Evolutionary conservation across 2,113 vertebrate species (phyloP), one percentile per base, ranked within the genome.

Genomic region (Donacobius atricapilla): DNA sequence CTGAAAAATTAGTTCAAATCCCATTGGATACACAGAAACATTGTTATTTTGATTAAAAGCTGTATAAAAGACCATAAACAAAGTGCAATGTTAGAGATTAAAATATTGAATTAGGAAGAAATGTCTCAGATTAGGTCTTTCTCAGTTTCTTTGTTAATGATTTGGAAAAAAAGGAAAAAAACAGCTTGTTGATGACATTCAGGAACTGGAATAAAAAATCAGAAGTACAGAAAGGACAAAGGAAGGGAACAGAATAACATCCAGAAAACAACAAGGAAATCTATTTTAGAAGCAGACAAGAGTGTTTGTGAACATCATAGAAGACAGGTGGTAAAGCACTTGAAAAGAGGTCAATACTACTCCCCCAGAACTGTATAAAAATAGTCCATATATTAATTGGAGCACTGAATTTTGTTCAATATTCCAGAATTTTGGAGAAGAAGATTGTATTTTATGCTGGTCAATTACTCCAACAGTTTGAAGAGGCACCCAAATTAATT

Each of bases 41-140:
- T 31, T 83, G 13, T 48, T 90, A 40, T 69, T 61, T 80, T 87
- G 40, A 92, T 87, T 93, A 83, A 92, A 96, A 95, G 15, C 47
- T 80, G 14, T 37, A 35, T 44, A 65, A 60, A 80, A 89, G 14
- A 35, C 83, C 25, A 80, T 89, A 87, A 96, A 92, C 2, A 9
- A 92, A 85, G 27, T 69, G 6, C 11, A 78, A 9, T n/a, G 20
- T 65, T 83, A 68, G 82, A 58, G 28, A 57, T 20, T 23, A 71
- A 85, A 84, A 7, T 53, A 65, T 7, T 4, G 5, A 89, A 22
- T 39, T 61, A 71, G 27, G 40, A 70, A 75, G 28, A 35, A 88
- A 75, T 58, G 7, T 5, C 33, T 82, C 71, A 80, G 15, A 57
- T 73, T 76, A 61, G 76, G 15, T 50, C 12, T 65, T 84, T 79